These are phyloP conservation scores for Agapornis roseicollis DNA, from an alignment of 2,113 vertebrate species.

Conservation along the genomic window DNA sequence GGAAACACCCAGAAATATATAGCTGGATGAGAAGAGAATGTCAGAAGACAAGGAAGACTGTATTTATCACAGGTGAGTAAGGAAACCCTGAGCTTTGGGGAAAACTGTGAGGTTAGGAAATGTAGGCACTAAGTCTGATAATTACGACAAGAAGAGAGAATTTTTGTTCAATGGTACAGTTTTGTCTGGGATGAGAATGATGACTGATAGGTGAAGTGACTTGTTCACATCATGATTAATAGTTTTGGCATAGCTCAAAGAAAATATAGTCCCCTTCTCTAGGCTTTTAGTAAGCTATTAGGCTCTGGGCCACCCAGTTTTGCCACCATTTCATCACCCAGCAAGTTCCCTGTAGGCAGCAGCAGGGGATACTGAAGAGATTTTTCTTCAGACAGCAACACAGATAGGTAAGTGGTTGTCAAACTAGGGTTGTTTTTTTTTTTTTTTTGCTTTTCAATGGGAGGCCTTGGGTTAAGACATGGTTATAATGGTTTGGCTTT, in stretches of 20 bases:
- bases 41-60: not conserved
- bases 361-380: not conserved
- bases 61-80: not conserved
- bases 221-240: not conserved
- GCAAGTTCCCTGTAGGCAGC: not conserved
- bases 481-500: not conserved
- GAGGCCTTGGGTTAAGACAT: not conserved
- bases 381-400: not conserved
- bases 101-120: not conserved
- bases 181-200: not conserved
- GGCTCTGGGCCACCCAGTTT: not conserved
- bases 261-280: not conserved
- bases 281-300: not conserved
- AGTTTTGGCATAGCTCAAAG: not conserved
- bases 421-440: not conserved
- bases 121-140: not conserved
- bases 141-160: not conserved
- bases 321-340: not conserved
- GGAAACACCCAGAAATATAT: not conserved
- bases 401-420: not conserved
- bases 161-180: not conserved
- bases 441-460: not conserved
- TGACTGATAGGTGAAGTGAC: not conserved
- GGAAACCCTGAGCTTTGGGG: not conserved
- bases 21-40: not conserved